A percentile compares a stretch with the other conserved stretches of the same genome.
Conservation (phyloP, 92 coral and sea anemone species). For the Hydrozoanthus gracilis region DNA sequence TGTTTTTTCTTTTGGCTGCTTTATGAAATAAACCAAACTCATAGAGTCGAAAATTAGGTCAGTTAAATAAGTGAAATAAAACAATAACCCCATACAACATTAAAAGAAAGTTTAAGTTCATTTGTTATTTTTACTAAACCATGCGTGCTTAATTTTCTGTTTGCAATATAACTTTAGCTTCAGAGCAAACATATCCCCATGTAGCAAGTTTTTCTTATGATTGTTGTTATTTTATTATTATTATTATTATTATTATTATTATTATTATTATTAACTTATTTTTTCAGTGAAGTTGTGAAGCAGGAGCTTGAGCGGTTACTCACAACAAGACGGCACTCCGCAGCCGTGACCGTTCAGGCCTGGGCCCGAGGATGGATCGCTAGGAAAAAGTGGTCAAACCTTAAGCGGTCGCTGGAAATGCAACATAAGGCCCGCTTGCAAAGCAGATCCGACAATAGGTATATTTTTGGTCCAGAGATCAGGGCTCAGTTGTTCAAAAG, state of each 20-base stretch:
- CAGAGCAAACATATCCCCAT: not conserved
- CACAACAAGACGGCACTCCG: slow-evolving; percentile 42
- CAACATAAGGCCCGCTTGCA: slow-evolving; percentile 72
- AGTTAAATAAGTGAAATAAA: no score
- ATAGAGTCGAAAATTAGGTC: no score
- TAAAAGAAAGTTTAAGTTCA: no score
- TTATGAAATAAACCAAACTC: no score
- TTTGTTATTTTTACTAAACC: no score
- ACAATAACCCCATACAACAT: no score
- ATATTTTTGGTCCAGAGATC: not conserved
- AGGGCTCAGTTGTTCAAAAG: no score
- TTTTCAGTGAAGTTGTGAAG: slow-evolving; percentile 64
- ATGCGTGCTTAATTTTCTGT: no score
- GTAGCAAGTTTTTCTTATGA: not conserved
- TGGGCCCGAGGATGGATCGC: slow-evolving; percentile 77
- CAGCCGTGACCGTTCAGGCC: slow-evolving; percentile 67
- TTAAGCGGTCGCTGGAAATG: slow-evolving; percentile 78
- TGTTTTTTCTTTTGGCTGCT: no score
- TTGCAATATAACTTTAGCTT: not conserved
- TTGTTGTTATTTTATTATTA: not conserved
- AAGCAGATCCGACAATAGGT: slow-evolving; percentile 68
- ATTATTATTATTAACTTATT: not conserved
- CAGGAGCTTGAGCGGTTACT: slow-evolving; percentile 64
- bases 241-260: not conserved
- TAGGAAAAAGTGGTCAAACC: slow-evolving; percentile 74